These are phyloP conservation scores for Sinocyclocheilus maitianheensis DNA, from an alignment of 2,113 vertebrate genomes.

Conservation along the genomic window DNA sequence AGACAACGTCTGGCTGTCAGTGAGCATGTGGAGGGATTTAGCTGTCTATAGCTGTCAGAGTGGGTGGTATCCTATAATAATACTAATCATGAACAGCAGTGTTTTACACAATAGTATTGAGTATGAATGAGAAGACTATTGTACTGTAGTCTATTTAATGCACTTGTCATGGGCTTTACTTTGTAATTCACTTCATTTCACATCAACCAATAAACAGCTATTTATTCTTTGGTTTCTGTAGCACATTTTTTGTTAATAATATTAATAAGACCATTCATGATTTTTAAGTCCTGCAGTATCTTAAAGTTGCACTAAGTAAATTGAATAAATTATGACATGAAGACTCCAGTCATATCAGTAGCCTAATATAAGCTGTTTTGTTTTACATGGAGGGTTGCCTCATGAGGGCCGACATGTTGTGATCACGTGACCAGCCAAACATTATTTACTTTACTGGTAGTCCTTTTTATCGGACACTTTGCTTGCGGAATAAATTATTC, in stretches of 20 bases:
- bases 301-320: neutral
- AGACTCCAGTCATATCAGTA: neutral
- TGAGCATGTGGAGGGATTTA: neutral
- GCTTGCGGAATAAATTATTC: neutral
- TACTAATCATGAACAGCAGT: neutral
- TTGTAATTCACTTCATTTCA: neutral
- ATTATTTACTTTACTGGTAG: neutral
- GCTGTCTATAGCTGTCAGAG: neutral
- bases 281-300: neutral
- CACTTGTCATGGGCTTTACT: neutral
- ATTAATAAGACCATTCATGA: neutral
- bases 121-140: neutral
- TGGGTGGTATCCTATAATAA: slow-evolving; percentile 8
- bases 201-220: neutral
- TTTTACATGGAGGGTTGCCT: neutral
- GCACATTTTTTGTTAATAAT: neutral
- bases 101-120: neutral
- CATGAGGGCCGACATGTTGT: neutral
- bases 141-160: neutral
- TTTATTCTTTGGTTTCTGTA: neutral
- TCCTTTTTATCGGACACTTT: neutral
- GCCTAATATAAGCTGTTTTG: neutral
- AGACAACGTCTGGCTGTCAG: neutral
- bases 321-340: neutral
- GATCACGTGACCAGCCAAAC: neutral